A percentile compares a stretch with the other conserved stretches of the same genome.
These are phyloP conservation scores for Apotomis turbidana DNA, from an alignment of 2,888 invertebrate genomes.

Conservation along the genomic window DNA sequence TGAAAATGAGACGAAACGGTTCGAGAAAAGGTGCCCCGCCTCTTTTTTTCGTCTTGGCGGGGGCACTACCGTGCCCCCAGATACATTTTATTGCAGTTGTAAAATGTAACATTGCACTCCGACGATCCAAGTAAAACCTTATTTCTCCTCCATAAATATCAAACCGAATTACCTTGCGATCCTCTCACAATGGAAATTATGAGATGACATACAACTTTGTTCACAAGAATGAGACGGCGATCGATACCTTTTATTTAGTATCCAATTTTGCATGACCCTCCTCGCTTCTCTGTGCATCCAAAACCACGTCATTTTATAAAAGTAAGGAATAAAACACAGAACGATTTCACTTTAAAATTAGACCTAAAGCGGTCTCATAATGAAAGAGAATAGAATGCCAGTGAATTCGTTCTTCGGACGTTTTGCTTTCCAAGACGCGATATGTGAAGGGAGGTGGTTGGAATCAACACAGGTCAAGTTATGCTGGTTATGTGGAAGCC, in stretches of 20 bases:
- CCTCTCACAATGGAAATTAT: slow-evolving; percentile 49
- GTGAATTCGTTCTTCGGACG: neutral
- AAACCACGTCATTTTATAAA: neutral
- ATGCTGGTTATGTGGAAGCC: slow-evolving; percentile 53
- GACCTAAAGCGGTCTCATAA: neutral
- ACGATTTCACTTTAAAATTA: neutral
- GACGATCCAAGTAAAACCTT: slow-evolving; percentile 24
- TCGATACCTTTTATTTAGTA: slow-evolving; percentile 54
- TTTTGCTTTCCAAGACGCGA: neutral
- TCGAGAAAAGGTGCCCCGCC: too few relatives aligned
- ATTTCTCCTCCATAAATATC: slow-evolving; percentile 31
- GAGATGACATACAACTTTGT: slow-evolving; percentile 42
- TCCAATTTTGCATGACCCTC: slow-evolving; percentile 47
- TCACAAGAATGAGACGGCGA: slow-evolving; percentile 49
- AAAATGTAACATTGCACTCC: slow-evolving; percentile 25
- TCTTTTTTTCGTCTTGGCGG: too few relatives aligned
- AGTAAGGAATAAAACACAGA: neutral
- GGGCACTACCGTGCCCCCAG: too few relatives aligned
- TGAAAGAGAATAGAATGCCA: neutral
- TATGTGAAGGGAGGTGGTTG: slow-evolving; percentile 1
- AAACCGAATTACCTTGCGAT: slow-evolving; percentile 46
- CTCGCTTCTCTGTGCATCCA: neutral
- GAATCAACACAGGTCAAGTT: slow-evolving; percentile 48
- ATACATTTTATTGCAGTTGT: slow-evolving; percentile 1
- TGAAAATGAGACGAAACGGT: too few relatives aligned